Evolutionary conservation across 2,888 invertebrate species (phyloP), one percentile per base, ranked within the genome.

Genomic region (Rotaria macrura): DNA sequence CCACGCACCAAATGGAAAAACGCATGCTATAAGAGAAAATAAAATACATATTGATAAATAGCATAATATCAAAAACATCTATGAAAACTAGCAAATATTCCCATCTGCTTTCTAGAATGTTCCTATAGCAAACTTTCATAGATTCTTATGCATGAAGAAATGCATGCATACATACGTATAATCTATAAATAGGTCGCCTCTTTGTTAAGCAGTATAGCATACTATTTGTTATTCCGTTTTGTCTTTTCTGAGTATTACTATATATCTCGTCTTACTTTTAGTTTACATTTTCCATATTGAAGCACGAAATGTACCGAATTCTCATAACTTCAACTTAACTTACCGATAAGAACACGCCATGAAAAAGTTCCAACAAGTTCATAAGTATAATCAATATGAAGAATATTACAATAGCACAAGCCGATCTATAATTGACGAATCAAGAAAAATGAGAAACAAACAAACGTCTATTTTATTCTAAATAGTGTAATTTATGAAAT

Each of bases 1-100:
- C 79, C 79, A 79, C 14, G 79, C 79, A 43, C 79, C 79, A 79
- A 79, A 79, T 79, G 79, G 79, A 43, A 79, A 79, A 12, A 79
- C 12, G n/a, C 79, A 79, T 12, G 79, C 79, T 79, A 43, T 7
- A 79, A 43, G 17, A 43, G n/a, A 34, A 4, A 29, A 34, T 9
- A 1, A 65, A 17, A 65, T 34, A 20, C 14, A 20, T 12, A n/a
- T 29, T 29, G 25, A 57, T 10, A 57, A 57, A n/a, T 29, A 57
- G 10, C 12, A 25, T 54, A 54, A 3, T 54, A 54, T 25, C 25
- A 54, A 54, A 65, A 29, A 12, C 29, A 34, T 65, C 65, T 54
- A 54, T 54, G 25, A 57, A 29, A 57, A 29, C 55, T 57, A 12
- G 5, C 5, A 17, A 34, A 17, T 34, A 34, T 65, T 34, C 12